Percentiles rank a stretch among this genome's conserved stretches.
These are phyloP conservation scores for Octonoba sinensis DNA, from an alignment of 2,888 invertebrate species.

Conservation along the genomic window DNA sequence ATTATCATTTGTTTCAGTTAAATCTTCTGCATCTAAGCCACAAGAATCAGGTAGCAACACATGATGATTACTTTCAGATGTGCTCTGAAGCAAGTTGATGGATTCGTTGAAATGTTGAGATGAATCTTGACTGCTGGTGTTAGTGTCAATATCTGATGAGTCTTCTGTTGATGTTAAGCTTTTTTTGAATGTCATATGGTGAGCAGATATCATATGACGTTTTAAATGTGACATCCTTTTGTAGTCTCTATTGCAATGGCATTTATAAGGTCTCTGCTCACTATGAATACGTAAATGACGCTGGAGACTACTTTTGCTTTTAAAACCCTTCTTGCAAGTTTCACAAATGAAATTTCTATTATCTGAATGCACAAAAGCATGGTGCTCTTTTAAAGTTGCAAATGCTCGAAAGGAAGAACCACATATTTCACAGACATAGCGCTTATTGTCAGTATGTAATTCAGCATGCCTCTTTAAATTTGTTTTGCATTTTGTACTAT, in stretches of 20 bases:
- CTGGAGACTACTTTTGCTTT: slow-evolving; percentile 50
- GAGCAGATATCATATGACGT: slow-evolving; percentile 45
- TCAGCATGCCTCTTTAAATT: slow-evolving; percentile 70
- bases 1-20: no score
- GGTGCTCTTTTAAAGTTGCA: slow-evolving; percentile 71
- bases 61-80: no score
- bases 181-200: slow-evolving; percentile 11
- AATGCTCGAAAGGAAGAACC: slow-evolving; percentile 71
- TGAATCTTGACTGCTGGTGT: no score
- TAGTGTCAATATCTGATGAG: no score
- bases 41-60: no score
- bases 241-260: slow-evolving; percentile 52
- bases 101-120: no score
- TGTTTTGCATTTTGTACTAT: slow-evolving; percentile 69
- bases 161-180: background rate
- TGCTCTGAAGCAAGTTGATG: no score
- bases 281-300: slow-evolving; percentile 60
- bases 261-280: slow-evolving; percentile 55
- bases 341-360: slow-evolving; percentile 68
- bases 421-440: slow-evolving; percentile 71
- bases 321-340: slow-evolving; percentile 68
- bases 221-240: slow-evolving; percentile 63
- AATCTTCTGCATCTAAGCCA: no score
- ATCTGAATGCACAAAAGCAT: slow-evolving; percentile 70
- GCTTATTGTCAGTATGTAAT: slow-evolving; percentile 69